Conservation (phyloP, 2,888 invertebrate genomes). For the Rhamphomyia laevipes region DNA sequence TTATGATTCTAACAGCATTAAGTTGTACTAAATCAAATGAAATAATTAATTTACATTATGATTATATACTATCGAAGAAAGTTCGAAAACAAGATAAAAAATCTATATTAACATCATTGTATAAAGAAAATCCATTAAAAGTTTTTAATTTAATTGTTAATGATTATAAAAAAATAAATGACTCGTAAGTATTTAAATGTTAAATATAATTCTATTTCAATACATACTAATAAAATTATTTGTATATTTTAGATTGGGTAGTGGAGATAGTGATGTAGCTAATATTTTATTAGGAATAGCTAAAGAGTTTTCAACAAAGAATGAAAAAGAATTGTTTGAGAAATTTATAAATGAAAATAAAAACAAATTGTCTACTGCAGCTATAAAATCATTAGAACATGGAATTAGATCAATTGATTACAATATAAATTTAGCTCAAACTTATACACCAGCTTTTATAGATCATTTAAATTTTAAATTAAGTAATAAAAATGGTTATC, state of each 20-base stretch:
- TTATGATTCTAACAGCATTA: conserved; percentile 49
- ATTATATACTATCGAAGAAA: conserved; percentile 35
- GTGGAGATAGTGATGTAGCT: background rate
- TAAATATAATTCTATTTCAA: background rate
- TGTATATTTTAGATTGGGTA: conserved; percentile 3
- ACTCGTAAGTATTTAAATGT: background rate
- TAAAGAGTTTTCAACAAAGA: conserved; percentile 7
- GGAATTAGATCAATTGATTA: no score
- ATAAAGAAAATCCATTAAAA: conserved; percentile 41
- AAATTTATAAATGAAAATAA: conserved; percentile 3
- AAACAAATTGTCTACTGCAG: no score
- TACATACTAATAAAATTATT: background rate
- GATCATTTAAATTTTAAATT: no score
- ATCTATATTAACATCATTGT: conserved; percentile 33
- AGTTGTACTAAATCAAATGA: conserved; percentile 50
- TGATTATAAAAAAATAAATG: background rate
- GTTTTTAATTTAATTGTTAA: conserved; percentile 20
- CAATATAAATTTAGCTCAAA: no score
- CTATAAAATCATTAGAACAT: no score
- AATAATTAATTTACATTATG: conserved; percentile 40
- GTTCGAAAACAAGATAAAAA: conserved; percentile 18
- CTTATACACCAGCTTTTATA: no score
- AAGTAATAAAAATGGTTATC: conserved; percentile 18
- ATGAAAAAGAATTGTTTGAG: conserved; percentile 6
- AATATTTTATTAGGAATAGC: conserved; percentile 8